These are phyloP conservation scores for Meandrina meandrites DNA, from an alignment of 92 coral and sea anemone species.

Conservation along the genomic window DNA sequence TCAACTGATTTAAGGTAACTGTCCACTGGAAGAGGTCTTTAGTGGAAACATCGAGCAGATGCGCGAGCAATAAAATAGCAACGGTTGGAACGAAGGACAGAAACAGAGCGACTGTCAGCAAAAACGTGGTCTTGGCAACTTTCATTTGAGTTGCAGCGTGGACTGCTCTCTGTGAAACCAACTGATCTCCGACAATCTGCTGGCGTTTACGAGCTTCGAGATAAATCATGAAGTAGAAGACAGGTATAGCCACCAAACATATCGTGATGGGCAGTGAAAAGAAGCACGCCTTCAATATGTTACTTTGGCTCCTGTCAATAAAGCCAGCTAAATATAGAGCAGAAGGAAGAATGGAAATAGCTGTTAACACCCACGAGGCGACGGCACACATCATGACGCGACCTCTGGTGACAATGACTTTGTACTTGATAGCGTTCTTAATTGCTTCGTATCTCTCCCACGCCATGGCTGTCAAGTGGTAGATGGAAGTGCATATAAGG, in stretches of 20 bases:
- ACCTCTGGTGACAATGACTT: neutral
- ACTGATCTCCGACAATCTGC: neutral
- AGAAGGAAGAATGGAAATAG: neutral
- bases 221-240: neutral
- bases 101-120: conserved; percentile 11
- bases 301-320: neutral
- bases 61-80: neutral
- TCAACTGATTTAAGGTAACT: neutral
- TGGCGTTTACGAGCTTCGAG: neutral
- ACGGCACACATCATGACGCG: neutral
- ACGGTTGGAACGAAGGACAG: neutral
- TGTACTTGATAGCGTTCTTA: neutral
- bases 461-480: neutral
- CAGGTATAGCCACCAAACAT: neutral
- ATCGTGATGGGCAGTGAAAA: neutral
- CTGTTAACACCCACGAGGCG: neutral
- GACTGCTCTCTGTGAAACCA: neutral
- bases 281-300: neutral
- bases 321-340: neutral
- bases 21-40: neutral
- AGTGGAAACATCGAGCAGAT: neutral
- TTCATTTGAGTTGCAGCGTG: neutral
- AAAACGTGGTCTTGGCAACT: neutral
- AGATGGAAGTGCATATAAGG: neutral
- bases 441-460: conserved; percentile 12